Percentiles rank a stretch among this genome's conserved stretches.
Evolutionary conservation across 2,113 vertebrate genomes (phyloP).

Genomic region (Strix aluco): DNA sequence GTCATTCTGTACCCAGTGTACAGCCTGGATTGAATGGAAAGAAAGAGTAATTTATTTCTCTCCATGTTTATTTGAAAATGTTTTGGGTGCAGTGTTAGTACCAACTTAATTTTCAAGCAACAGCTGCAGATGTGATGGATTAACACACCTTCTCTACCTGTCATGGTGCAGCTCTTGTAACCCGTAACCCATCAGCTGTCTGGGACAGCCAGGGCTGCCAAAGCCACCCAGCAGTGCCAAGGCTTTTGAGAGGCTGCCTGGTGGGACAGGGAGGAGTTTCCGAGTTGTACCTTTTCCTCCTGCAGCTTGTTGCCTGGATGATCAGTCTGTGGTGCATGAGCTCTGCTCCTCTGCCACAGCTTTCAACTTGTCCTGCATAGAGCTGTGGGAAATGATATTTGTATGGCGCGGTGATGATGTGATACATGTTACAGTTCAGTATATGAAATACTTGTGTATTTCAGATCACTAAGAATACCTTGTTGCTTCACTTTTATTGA

Average conservation of each 20-base stretch:
- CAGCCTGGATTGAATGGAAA: conserved; percentile 70
- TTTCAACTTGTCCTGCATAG: neutral
- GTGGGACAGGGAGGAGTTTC: neutral
- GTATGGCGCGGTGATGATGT: neutral
- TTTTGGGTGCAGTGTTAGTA: neutral
- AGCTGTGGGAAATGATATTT: neutral
- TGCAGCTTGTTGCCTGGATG: neutral
- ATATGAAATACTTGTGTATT: neutral
- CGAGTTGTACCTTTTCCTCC: neutral
- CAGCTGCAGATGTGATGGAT: neutral
- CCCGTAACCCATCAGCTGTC: neutral
- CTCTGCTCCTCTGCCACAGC: neutral
- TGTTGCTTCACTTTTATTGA: neutral
- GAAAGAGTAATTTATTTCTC: conserved; percentile 62
- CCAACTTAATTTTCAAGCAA: neutral
- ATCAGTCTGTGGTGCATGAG: neutral
- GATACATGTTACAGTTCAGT: neutral
- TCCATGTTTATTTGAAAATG: conserved; percentile 60
- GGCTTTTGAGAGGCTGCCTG: neutral
- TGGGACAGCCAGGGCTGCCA: neutral
- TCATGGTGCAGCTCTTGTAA: neutral
- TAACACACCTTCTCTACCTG: neutral
- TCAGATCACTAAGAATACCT: neutral
- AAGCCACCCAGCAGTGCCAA: neutral
- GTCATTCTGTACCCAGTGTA: conserved; percentile 73